These are phyloP conservation scores for Microvelia longipes DNA, from an alignment of 1,140 invertebrate species.

Conservation along the genomic window DNA sequence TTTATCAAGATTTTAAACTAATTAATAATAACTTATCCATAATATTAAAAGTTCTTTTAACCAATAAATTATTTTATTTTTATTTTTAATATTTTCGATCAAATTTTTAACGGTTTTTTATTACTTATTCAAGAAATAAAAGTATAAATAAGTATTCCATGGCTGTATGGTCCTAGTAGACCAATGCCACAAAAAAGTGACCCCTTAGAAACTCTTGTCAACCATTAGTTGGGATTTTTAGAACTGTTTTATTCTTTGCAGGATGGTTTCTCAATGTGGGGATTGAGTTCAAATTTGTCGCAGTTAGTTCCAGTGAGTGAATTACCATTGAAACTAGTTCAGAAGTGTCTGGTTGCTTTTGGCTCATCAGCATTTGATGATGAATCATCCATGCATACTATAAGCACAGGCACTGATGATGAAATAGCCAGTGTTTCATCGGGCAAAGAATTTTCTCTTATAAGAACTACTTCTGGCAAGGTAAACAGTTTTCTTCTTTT, in stretches of 20 bases:
- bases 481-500: slow-evolving; percentile 30
- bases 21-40: too few species aligned
- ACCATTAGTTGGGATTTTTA: too few species aligned
- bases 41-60: too few species aligned
- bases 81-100: too few species aligned
- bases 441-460: slow-evolving; percentile 72
- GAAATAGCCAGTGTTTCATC: slow-evolving; percentile 47
- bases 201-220: too few species aligned
- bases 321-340: slow-evolving; percentile 58
- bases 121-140: too few species aligned
- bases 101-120: too few species aligned
- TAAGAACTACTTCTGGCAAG: slow-evolving; percentile 62
- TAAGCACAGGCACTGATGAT: slow-evolving; percentile 46
- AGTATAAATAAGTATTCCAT: too few species aligned
- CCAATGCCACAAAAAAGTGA: too few species aligned
- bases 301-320: slow-evolving; percentile 43
- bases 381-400: slow-evolving; percentile 35
- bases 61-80: too few species aligned
- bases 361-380: slow-evolving; percentile 56
- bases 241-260: slow-evolving; percentile 27
- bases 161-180: too few species aligned
- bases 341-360: slow-evolving; percentile 60
- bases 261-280: slow-evolving; percentile 69
- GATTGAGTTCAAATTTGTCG: slow-evolving; percentile 50
- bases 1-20: too few species aligned